Percentiles rank a stretch among this genome's conserved stretches.
Conservation (phyloP, 2,888 invertebrate species). For the Galerucella calmariensis region DNA sequence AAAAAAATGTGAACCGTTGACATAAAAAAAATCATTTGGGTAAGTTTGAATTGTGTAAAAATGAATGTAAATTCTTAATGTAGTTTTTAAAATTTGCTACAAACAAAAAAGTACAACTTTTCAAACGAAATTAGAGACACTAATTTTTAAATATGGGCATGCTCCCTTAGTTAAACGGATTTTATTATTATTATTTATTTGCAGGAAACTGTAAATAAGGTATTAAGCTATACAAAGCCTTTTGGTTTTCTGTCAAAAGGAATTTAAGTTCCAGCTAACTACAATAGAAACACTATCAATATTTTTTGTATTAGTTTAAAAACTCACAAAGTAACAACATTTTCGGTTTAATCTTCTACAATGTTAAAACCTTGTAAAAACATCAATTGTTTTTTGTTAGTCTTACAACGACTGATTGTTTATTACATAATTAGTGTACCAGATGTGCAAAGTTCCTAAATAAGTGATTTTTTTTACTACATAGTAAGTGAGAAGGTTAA, state of each 20-base stretch:
- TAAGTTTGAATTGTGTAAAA: neutral
- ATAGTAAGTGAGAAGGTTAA: neutral
- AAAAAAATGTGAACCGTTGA: neutral
- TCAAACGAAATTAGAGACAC: no score
- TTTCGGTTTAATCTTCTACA: neutral
- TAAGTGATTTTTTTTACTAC: neutral
- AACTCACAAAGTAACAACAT: neutral
- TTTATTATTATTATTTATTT: no score
- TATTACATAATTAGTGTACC: constrained; percentile 1
- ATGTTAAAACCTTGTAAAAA: neutral
- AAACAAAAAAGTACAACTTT: no score
- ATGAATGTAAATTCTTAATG: neutral
- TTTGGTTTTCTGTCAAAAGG: no score
- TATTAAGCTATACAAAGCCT: no score
- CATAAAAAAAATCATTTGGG: neutral
- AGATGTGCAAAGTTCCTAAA: neutral
- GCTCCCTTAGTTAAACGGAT: no score
- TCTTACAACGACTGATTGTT: neutral
- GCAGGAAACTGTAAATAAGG: no score
- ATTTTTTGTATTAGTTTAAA: no score
- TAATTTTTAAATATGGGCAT: no score
- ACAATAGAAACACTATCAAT: no score
- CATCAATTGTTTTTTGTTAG: neutral
- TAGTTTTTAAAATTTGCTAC: no score
- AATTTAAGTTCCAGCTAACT: no score